phyloP scores from a whole-genome alignment of 1,140 invertebrate genomes.

The Drosophila pandora region DNA sequence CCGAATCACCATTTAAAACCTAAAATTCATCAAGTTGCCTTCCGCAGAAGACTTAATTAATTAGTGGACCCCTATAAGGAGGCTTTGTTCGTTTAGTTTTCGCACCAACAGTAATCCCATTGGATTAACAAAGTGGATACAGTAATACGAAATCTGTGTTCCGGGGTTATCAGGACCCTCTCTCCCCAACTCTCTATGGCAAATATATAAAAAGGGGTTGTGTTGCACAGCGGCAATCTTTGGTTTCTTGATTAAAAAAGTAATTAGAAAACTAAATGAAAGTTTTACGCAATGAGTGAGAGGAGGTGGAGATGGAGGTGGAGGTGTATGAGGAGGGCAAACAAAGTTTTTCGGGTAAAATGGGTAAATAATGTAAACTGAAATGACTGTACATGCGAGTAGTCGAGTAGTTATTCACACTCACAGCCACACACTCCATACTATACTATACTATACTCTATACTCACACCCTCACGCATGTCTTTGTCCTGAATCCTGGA shows the following conservation, averaged over 20 bases:
- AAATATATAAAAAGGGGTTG: constrained; percentile 39
- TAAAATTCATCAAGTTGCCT: neutral
- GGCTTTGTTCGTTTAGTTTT: neutral
- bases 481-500: constrained; percentile 26
- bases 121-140: constrained; percentile 19
- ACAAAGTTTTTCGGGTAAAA: constrained; percentile 56
- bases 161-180: neutral
- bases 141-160: constrained; percentile 21
- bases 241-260: constrained; percentile 80
- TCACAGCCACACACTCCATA: constrained; percentile 15
- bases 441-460: neutral
- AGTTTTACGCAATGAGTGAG: constrained; percentile 64
- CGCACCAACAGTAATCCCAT: constrained; percentile 2
- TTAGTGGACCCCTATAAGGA: constrained; percentile 2
- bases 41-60: neutral
- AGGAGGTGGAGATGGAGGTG: no score
- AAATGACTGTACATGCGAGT: constrained; percentile 75
- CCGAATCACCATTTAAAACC: neutral
- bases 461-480: constrained; percentile 17
- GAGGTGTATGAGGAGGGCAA: neutral
- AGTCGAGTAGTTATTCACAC: constrained; percentile 46
- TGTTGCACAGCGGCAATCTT: constrained; percentile 53
- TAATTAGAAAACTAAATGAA: constrained; percentile 82
- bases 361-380: constrained; percentile 78
- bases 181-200: neutral